Evolutionary conservation across 2,113 vertebrate species (phyloP).

Genomic region (Hemiprocne comata): DNA sequence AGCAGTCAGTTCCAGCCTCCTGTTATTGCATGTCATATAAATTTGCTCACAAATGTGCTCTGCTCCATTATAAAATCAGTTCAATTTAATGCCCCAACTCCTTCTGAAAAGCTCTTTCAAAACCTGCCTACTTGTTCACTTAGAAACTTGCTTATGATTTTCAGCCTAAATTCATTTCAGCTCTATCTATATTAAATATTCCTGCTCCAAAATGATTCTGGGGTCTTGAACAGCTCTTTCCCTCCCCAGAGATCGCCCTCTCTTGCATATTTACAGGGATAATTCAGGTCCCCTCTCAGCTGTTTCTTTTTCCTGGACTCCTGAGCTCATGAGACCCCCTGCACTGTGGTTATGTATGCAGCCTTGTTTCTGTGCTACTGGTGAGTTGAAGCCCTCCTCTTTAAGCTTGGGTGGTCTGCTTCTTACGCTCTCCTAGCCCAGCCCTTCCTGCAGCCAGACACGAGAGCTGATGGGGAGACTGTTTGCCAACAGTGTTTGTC

Average conservation of each 20-base stretch:
- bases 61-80: constrained; percentile 9
- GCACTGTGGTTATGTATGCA: not conserved
- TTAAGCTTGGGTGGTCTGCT: not conserved
- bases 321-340: not conserved
- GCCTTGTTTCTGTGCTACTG: not conserved
- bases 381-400: not conserved
- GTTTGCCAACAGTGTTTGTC: not conserved
- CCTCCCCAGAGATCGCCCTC: not conserved
- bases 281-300: not conserved
- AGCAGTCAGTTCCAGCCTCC: not conserved
- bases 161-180: not conserved
- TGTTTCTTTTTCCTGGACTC: not conserved
- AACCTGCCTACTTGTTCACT: not conserved
- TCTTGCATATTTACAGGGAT: not conserved
- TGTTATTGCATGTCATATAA: not conserved
- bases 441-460: not conserved
- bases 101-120: not conserved
- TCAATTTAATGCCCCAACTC: constrained; percentile 2
- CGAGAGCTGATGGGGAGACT: not conserved
- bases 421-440: not conserved
- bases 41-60: not conserved
- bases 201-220: not conserved
- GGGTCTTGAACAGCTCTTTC: not conserved
- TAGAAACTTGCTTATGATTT: not conserved
- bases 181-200: not conserved